Conservation (phyloP, 2,888 invertebrate species). For the Protophormia terraenovae region DNA sequence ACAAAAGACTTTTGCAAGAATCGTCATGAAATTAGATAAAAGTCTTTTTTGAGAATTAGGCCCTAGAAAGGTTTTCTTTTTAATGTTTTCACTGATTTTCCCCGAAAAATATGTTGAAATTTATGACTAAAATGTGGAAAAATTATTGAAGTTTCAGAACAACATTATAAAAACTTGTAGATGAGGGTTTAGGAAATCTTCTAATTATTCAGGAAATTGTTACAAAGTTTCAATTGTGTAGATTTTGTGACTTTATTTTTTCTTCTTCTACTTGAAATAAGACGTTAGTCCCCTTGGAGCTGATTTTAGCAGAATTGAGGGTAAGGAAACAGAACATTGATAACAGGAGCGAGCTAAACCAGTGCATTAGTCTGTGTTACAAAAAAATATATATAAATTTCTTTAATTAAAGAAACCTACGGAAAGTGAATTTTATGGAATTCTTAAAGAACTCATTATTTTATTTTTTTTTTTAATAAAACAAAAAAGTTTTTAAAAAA, state of each 20-base stretch:
- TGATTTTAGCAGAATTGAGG: background rate
- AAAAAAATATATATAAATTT: constrained; percentile 14
- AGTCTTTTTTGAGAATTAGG: constrained; percentile 2
- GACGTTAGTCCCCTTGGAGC: background rate
- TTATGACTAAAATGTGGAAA: background rate
- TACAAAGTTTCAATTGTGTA: background rate
- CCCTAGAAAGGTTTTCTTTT: background rate
- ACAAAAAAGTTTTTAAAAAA: constrained; percentile 64
- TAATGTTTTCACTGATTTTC: background rate
- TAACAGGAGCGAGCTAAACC: constrained; percentile 70
- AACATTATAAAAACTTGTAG: no score
- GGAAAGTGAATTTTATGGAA: constrained; percentile 52
- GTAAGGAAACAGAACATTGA: background rate
- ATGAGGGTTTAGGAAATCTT: background rate
- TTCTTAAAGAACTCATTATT: constrained; percentile 59
- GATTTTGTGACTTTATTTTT: background rate
- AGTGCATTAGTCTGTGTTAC: constrained; percentile 80
- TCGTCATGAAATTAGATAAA: background rate
- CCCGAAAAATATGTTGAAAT: background rate
- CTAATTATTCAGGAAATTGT: background rate
- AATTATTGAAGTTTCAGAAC: no score
- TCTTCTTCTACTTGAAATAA: background rate
- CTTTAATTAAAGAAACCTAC: constrained; percentile 18
- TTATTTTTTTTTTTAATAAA: constrained; percentile 26
- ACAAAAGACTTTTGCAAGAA: constrained; percentile 10